Evolutionary conservation across 2,797 vertebrate species (phyloP), one percentile per base, ranked within the genome.

Genomic region (Eutrigla gurnardus): DNA sequence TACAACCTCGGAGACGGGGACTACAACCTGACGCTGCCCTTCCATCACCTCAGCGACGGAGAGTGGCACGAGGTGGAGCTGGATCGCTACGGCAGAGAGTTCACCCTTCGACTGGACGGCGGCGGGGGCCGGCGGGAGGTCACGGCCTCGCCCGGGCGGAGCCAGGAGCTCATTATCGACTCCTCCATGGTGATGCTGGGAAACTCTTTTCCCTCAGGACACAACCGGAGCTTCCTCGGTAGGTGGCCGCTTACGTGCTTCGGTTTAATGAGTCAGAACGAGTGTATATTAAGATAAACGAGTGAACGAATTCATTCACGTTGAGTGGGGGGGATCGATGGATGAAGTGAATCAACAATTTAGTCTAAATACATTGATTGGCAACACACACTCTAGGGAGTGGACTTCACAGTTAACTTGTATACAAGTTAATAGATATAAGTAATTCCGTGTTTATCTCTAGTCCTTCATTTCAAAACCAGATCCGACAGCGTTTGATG

Each of bases 1-100:
- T 97, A 95, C 91, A 97, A 97, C 89, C 93, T 97, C 2, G 96
- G 96, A n/a, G 96, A 97, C 36, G 96, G 96, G 32, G 93, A 95
- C 60, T 94, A 92, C 80, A 94, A 95, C 85, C 67, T 96, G 65
- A 96, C 91, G 0, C 94, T 97, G 78, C 91, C 95, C 4, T 91
- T 90, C 75, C 92, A 94, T 77, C 95, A 78, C 52, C 87, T 97
- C 42, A 91, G 95, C 75, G 95, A 97, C 2, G 96, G 96, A 18
- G 95, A 97, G 63, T 97, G 96, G 97, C 95, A 96, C 35, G 92
- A 95, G 17, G 82, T 96, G 83, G 92, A 93, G 83, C 81, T 97
- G 90, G 95, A 97, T 80, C 96, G 96, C 37, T 94, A 93, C 0
- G 96, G 95, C 81, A 95, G 95, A 70, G 96, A 97, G 86, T 95